These are phyloP conservation scores for Lypha dubia DNA, from an alignment of 2,888 invertebrate genomes.

Conservation along the genomic window DNA sequence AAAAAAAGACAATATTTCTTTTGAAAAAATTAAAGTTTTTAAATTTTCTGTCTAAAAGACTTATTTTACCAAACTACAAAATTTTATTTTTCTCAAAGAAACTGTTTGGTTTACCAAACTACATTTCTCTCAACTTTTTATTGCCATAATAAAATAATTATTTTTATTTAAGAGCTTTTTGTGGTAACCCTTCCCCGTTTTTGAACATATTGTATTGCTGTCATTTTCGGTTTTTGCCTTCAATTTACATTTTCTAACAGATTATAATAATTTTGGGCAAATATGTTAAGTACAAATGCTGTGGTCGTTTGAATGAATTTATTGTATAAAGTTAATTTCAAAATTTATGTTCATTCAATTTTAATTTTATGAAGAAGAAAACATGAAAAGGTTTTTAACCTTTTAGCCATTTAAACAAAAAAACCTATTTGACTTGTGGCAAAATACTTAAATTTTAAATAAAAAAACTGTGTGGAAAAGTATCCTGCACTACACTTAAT, in stretches of 20 bases:
- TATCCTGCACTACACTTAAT: no score
- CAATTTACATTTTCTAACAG: constrained; percentile 46
- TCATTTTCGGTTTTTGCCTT: constrained; percentile 10
- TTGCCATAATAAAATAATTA: neutral
- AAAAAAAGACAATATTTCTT: no score
- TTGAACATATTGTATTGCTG: neutral
- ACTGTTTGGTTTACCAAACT: neutral
- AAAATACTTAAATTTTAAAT: neutral
- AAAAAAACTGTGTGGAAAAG: neutral
- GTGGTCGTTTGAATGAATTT: constrained; percentile 50
- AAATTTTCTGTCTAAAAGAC: no score
- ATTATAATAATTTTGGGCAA: constrained; percentile 14
- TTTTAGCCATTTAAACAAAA: constrained; percentile 9
- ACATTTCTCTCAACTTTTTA: neutral
- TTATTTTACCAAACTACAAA: no score
- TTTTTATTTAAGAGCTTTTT: neutral
- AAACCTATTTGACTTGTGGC: neutral
- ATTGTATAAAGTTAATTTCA: constrained; percentile 43
- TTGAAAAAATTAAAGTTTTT: no score
- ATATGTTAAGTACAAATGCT: neutral
- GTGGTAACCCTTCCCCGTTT: neutral
- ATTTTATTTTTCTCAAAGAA: neutral
- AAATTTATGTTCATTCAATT: constrained; percentile 7
- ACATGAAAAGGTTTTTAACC: neutral
- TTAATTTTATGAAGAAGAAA: constrained; percentile 24